Base-by-base conservation (phyloP, 2,797 vertebrate species). In the Pipistrellus nathusii region DNA sequence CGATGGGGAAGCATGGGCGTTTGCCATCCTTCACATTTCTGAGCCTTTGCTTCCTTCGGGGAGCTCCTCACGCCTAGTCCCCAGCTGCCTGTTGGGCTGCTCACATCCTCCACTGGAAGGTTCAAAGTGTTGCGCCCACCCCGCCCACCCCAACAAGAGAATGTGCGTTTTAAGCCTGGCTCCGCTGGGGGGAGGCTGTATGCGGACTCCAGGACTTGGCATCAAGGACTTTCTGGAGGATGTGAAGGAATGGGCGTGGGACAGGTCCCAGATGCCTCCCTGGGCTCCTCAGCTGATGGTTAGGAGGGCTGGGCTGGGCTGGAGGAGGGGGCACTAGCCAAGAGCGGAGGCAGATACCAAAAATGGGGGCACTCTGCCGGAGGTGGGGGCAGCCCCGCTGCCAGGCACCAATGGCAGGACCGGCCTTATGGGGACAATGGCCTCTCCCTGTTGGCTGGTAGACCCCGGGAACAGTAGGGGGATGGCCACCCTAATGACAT, bases 1-100 rank as follows among this genome's bases (percentile, higher is more conserved):
- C 27, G n/a, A 6, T 1, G 2, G 44, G 0, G 68, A 48, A 53
- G 75, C 41, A 3, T 0, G 1, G 62, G 21, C 10, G 9, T 6
- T 8, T 41, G 71, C 35, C 80, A 62, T 30, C 48, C 35, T 13
- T 53, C 12, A 4, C 86, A 80, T 78, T 23, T 71, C 41, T 10
- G 0, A 2, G 66, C 27, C 35, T 0, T 44, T 27, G 23, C 41
- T 66, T 91, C 85, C 68, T 87, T 41, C 83, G 10, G 18, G 64
- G 44, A 44, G 23, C 44, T 57, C 64, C 48, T 68, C 8, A 8
- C 23, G 68, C 12, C 35, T 44, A 5, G 10, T 8, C 17, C 59
- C 71, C 69, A 15, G 46, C 21, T 25, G 57, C 25, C 64, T 9
- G 8, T 23, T 3, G 15, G 51, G 68, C 48, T 0, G n/a, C 53